Conservation (phyloP, 2,797 vertebrate species). For the Bradypodion ventrale region DNA sequence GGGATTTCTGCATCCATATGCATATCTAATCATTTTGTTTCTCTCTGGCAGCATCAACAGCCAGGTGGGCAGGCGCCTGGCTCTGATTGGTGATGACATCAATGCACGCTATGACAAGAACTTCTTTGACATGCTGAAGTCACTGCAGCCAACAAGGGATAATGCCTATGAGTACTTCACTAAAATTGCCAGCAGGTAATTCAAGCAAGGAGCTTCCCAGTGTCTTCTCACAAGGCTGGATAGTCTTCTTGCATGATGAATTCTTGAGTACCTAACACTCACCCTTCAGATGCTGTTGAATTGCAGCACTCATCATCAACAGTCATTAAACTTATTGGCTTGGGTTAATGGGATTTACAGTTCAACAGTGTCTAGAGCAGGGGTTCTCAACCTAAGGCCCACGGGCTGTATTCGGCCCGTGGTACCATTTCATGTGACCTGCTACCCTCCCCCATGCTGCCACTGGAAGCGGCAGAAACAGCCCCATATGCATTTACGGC, state of each 20-base stretch:
- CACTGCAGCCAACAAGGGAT: slow-evolving; percentile 69
- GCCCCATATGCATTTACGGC: too few relatives aligned
- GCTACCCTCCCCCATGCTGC: too few relatives aligned
- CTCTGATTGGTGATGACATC: slow-evolving; percentile 80
- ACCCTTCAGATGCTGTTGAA: not conserved
- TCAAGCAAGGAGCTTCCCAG: accelerated
- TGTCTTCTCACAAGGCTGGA: accelerated
- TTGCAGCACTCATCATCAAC: not conserved
- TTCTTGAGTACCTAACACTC: not conserved
- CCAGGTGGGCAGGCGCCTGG: slow-evolving; percentile 76
- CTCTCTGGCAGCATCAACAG: slow-evolving; percentile 54
- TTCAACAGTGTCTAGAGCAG: not conserved
- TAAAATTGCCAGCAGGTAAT: slow-evolving; percentile 79
- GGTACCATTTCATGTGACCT: too few relatives aligned
- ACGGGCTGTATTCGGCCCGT: too few relatives aligned
- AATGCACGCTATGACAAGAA: slow-evolving; percentile 73
- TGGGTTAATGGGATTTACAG: not conserved
- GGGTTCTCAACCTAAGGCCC: too few relatives aligned
- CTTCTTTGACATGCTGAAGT: slow-evolving; percentile 73
- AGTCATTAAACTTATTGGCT: not conserved
- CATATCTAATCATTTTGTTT: accelerated
- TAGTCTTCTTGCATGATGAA: not conserved
- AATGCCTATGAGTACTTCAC: slow-evolving; percentile 76
- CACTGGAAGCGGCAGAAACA: too few relatives aligned
- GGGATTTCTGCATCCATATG: accelerated